Evolutionary conservation across 2,113 vertebrate genomes (phyloP), one percentile per base, ranked within the genome.

Genomic region (Proteles cristata): DNA sequence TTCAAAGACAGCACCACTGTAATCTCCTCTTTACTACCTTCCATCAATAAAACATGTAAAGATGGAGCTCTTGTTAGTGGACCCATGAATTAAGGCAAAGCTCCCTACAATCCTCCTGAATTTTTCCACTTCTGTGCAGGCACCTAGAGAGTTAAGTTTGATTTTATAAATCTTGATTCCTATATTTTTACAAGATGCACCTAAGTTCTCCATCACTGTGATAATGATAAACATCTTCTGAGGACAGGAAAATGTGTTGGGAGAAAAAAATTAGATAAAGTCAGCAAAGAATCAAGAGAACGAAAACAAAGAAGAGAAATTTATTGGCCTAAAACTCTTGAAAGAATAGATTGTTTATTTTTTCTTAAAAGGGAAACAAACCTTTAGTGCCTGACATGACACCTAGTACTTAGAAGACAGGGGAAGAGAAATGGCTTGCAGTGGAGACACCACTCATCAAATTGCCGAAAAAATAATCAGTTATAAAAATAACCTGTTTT

Each of bases 401-500:
- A 33, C 11, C 28, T 50, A 35, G 23, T 33, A 55, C 2, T 91
- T 35, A 86, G 66, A 17, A 76, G 31, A 65, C 8, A 79, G 33
- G 16, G 10, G 2, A 21, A 71, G 45, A 69, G 45, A 89, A 92
- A 71, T 7, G 7, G 7, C 23, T 93, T 85, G 3, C 33, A 90
- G 89, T 6, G 85, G 50, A 74, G 15, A 48, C 16, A 61, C 11
- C 25, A 35, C 26, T 68, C 23, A 61, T 69, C 21, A 95, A 71
- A 76, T 55, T 80, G 31, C 50, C 80, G 55, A 58, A 96, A 88
- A 96, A 26, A 74, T 91, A 81, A 83, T 66, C 23, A 68, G 16
- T 21, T 86, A 79, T 71, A 94, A 95, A 95, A 97, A 92, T 63
- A 95, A 88, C 4, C 33, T 3, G 7, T 93, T 95, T 94, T 26